Base-by-base conservation (phyloP, 2,888 invertebrate species). In the Chalcis sispes region DNA sequence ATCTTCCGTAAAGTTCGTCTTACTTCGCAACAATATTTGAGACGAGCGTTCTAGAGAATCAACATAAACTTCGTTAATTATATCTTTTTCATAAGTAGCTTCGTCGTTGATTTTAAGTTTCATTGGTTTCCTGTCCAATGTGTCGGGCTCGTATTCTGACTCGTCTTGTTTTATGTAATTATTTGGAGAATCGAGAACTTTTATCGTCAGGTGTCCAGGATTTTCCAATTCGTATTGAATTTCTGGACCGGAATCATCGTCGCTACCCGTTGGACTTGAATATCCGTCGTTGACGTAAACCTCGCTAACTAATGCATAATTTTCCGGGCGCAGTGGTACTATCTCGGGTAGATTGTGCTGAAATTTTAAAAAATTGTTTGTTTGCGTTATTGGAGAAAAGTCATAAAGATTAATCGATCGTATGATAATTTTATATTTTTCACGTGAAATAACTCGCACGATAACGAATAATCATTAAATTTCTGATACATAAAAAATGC, bases 141-240 rank as follows among this genome's bases (percentile, higher is more conserved):
- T 96, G 80, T 96, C 96, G 0, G 96, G 95, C 86, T 96, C 96
- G 82, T 95, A 96, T 70, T 93, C 93, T 1, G 95, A 95, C 83
- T 96, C 96, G 72, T 94, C 92, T 62, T 94, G 93, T 83, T 91
- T 92, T 7, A 93, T 92, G 80, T 94, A 94, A 83, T 95, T 94
- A 81, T 94, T 93, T 0, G 95, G 93, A 23, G 95, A 93, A 86
- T 95, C 95, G 85, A 94, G 94, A 0, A 96, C 94, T 89, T 95
- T 95, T 77, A 96, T 96, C 36, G 95, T 94, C 84, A 96, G 90
- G 82, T 94, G 95, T 7, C 95, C 95, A 0, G 95, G 94, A 77
- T 94, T 93, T 82, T 92, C 90, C 0, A 89, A 87, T 58, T 91
- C 91, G 82, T 93, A 92, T 59, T 90, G 90, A 13, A 90, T 90